Conservation (phyloP, 2,113 vertebrate genomes). For the Philantomba maxwellii region DNA sequence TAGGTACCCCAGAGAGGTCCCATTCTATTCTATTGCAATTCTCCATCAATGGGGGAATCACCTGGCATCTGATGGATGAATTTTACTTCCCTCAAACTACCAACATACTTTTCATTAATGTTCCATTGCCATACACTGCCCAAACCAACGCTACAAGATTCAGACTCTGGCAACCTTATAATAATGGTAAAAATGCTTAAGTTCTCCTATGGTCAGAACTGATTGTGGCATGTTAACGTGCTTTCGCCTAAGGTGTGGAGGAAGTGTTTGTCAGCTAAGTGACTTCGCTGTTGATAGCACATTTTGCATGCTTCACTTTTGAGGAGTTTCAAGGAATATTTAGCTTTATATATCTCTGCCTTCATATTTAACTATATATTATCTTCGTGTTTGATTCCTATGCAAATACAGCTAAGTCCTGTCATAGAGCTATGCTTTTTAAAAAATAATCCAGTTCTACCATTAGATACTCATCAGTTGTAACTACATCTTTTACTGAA, state of each 20-base stretch:
- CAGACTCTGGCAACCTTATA: slow-evolving; percentile 97
- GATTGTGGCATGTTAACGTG: not conserved
- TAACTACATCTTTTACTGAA: not conserved
- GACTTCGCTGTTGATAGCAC: not conserved
- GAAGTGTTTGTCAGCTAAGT: slow-evolving; percentile 17
- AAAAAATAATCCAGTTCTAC: not conserved
- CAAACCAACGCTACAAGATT: slow-evolving; percentile 94
- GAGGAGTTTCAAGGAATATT: not conserved
- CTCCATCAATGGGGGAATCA: slow-evolving; percentile 94
- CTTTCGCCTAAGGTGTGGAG: slow-evolving; percentile 26
- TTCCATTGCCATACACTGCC: slow-evolving; percentile 88
- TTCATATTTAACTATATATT: not conserved
- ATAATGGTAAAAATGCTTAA: slow-evolving; percentile 84
- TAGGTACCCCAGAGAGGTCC: slow-evolving; percentile 94
- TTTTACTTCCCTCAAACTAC: slow-evolving; percentile 96
- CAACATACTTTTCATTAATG: slow-evolving; percentile 92
- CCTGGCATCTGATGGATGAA: slow-evolving; percentile 95
- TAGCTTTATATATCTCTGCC: not conserved
- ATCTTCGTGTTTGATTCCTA: not conserved
- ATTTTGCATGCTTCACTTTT: not conserved
- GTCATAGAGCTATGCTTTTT: not conserved
- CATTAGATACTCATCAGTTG: not conserved
- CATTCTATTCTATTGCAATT: slow-evolving; percentile 96
- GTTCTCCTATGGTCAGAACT: not conserved
- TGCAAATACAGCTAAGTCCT: not conserved